Conservation (phyloP, 2,888 invertebrate species). For the Caenorhabditis sp. region DNA sequence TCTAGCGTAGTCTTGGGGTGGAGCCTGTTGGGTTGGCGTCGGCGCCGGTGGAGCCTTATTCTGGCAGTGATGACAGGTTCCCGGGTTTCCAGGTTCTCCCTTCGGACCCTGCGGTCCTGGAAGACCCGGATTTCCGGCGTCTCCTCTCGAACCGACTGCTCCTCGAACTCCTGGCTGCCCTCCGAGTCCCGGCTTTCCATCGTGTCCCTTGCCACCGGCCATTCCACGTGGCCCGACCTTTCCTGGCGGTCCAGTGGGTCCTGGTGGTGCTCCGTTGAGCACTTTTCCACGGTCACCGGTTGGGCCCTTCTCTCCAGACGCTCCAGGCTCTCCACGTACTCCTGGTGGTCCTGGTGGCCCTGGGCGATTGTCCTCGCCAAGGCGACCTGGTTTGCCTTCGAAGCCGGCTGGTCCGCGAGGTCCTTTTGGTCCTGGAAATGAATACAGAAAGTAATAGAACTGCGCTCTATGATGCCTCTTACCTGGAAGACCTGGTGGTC, state of each 20-base stretch:
- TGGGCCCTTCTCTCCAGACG: slow-evolving; percentile 76
- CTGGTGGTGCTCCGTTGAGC: slow-evolving; percentile 78
- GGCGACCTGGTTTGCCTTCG: slow-evolving; percentile 68
- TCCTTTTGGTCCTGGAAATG: slow-evolving; percentile 76
- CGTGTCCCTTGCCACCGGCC: slow-evolving; percentile 76
- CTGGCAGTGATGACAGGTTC: slow-evolving; percentile 72
- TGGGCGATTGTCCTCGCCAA: slow-evolving; percentile 80
- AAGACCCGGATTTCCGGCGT: slow-evolving; percentile 78
- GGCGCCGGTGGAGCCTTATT: slow-evolving; percentile 48
- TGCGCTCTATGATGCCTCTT: too few species aligned
- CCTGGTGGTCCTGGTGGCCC: slow-evolving; percentile 82
- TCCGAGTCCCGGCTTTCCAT: slow-evolving; percentile 74
- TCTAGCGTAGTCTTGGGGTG: slow-evolving; percentile 38
- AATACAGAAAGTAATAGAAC: too few species aligned
- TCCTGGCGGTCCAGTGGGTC: slow-evolving; percentile 77
- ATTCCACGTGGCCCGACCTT: slow-evolving; percentile 76
- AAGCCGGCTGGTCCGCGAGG: slow-evolving; percentile 74
- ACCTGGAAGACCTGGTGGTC: slow-evolving; percentile 79
- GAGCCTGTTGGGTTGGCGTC: slow-evolving; percentile 32
- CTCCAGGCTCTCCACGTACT: slow-evolving; percentile 77
- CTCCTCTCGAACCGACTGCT: slow-evolving; percentile 76
- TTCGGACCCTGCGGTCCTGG: slow-evolving; percentile 78
- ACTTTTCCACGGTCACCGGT: slow-evolving; percentile 75
- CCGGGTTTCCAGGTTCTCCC: slow-evolving; percentile 74
- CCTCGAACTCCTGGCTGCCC: slow-evolving; percentile 77